Conservation (phyloP, 2,113 vertebrate genomes). For the Riparia riparia region DNA sequence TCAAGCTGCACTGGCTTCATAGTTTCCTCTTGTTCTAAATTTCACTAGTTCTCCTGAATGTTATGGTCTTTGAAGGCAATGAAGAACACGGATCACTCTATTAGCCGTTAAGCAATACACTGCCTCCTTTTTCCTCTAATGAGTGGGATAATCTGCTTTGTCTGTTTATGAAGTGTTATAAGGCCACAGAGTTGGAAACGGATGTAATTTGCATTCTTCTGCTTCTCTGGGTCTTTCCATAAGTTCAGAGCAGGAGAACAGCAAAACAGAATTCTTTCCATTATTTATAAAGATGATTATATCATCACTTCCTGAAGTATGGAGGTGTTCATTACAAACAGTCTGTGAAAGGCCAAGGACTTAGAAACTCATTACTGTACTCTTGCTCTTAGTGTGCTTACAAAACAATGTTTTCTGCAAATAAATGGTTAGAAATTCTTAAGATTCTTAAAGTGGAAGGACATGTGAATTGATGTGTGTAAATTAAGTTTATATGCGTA, state of each 20-base stretch:
- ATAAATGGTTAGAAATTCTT: not conserved
- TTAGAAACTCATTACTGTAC: not conserved
- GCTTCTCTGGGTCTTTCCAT: not conserved
- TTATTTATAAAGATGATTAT: not conserved
- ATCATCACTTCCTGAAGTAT: not conserved
- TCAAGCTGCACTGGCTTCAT: not conserved
- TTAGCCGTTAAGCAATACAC: not conserved
- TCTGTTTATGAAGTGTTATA: not conserved
- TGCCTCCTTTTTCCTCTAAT: not conserved
- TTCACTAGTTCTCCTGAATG: not conserved
- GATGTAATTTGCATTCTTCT: not conserved
- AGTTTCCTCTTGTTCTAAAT: not conserved
- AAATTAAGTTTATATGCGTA: not conserved
- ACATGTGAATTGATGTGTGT: not conserved
- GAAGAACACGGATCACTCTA: not conserved
- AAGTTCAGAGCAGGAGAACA: not conserved
- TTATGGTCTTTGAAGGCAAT: not conserved
- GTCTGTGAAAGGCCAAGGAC: not conserved
- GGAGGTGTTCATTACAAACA: not conserved
- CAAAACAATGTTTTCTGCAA: not conserved
- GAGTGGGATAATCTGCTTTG: not conserved
- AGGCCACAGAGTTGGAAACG: not conserved
- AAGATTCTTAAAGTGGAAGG: not conserved
- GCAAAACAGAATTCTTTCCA: not conserved
- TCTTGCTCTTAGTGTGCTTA: not conserved